phyloP scores from a whole-genome alignment of 2,797 vertebrate genomes.

The Mus caroli region DNA sequence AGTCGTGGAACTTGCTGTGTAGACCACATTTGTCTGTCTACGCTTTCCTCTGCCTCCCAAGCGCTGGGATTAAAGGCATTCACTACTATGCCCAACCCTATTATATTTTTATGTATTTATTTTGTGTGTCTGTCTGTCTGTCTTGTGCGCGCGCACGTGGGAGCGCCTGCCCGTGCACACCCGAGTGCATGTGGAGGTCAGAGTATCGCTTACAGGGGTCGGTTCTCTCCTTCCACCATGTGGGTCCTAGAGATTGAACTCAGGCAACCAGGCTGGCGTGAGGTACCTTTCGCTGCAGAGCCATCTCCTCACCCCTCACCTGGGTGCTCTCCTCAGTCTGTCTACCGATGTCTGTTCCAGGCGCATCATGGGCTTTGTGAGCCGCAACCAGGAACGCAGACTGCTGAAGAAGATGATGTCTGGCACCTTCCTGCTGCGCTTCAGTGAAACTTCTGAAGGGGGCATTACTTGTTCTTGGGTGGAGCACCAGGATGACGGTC shows the following conservation, averaged over 20 bases:
- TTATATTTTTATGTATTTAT: background rate
- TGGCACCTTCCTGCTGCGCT: constrained; percentile 96
- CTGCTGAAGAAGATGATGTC: constrained; percentile 91
- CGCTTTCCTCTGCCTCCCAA: background rate
- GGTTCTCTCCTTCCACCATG: background rate
- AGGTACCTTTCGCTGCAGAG: background rate
- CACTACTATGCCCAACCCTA: too few relatives aligned
- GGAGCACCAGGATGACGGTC: constrained; percentile 90
- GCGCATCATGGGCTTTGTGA: constrained; percentile 96
- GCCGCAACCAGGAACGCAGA: constrained; percentile 91
- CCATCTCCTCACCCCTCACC: background rate
- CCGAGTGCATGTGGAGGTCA: background rate
- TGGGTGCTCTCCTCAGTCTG: background rate
- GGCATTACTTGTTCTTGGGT: constrained; percentile 98
- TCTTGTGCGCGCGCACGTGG: too few relatives aligned
- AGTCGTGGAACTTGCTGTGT: background rate
- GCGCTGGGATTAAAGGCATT: background rate
- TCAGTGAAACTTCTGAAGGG: constrained; percentile 95
- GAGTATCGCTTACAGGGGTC: background rate
- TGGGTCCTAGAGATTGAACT: background rate
- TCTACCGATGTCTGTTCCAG: constrained; percentile 83
- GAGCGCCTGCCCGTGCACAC: too few relatives aligned
- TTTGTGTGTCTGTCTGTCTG: background rate
- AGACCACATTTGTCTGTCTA: background rate
- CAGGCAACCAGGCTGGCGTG: background rate